Conservation (phyloP, 1,140 invertebrate species). For the Polypedilum pembai region DNA sequence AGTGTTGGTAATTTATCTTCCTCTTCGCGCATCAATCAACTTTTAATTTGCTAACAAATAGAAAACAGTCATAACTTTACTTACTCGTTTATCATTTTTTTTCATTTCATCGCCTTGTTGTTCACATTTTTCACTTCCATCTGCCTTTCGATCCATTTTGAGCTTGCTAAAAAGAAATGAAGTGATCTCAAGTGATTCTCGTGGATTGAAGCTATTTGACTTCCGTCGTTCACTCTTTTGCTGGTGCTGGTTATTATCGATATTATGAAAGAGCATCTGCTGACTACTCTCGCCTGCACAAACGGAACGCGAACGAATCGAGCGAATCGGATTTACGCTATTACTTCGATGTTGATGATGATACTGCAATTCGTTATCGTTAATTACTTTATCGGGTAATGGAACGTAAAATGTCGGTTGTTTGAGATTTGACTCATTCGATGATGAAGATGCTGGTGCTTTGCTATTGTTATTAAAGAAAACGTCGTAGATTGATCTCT, state of each 20-base stretch:
- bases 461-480: slow-evolving; percentile 14
- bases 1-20: too few species aligned
- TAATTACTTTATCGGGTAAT: not conserved
- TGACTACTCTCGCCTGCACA: not conserved
- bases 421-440: not conserved
- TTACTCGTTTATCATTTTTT: not conserved
- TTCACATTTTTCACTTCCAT: not conserved
- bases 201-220: slow-evolving; percentile 18
- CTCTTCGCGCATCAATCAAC: too few species aligned
- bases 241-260: not conserved
- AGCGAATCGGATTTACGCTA: not conserved
- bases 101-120: not conserved
- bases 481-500: slow-evolving; percentile 4
- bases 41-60: too few species aligned
- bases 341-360: slow-evolving; percentile 11
- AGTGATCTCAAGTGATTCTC: not conserved
- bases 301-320: not conserved
- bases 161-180: not conserved
- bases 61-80: not conserved
- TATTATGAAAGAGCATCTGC: not conserved
- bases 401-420: slow-evolving; percentile 22
- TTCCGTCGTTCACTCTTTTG: not conserved
- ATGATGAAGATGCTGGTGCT: not conserved
- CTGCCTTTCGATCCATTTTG: not conserved
- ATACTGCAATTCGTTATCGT: not conserved